Evolutionary conservation across 1,140 invertebrate species (phyloP), one percentile per base, ranked within the genome.

Genomic region (Bombus confusus): DNA sequence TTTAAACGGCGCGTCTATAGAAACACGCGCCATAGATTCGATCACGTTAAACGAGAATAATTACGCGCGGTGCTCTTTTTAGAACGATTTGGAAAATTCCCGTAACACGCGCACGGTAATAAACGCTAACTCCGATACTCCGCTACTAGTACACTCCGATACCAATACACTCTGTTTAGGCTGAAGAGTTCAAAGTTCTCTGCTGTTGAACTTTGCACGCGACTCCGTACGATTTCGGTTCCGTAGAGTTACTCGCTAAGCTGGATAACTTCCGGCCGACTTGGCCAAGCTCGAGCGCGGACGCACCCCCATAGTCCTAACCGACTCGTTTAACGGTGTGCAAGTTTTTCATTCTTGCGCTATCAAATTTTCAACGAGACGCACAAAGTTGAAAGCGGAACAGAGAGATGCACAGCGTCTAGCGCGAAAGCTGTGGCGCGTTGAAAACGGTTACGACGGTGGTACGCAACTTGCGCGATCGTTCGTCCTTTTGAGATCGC

Each of bases 281-380:
- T 37, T 69, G 25, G 37, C 34, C n/a, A 28, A 28, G 22, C 34
- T 18, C 75, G 43, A 37, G 74, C 22, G 2, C 31, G 41, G 34
- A 68, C 64, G 77, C 41, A 68, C 22, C 25, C 41, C 41, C 12
- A 13, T 68, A 47, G 37, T 68, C 31, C 31, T 37, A 68, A 79
- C 64, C 5, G 57, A 41, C 25, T n/a, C 8, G 1, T 52, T 52
- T 15, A 39, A 52, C 41, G 43, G 13, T 12, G 43, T 1, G 10
- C 22, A 69, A 69, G 31, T 52, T 80, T 69, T 52, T 69, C 64
- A n/a, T 34, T 52, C 31, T 25, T n/a, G 15, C 22, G 6, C 13
- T 66, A 69, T 69, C 25, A 68, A 69, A 80, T 69, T 80, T 69
- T 80, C 41, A 80, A 10, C 62, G n/a, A 77, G 18, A 25, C 13